phyloP scores from a whole-genome alignment of 1,140 invertebrate genomes.

The Macrosteles quadrilineatus region DNA sequence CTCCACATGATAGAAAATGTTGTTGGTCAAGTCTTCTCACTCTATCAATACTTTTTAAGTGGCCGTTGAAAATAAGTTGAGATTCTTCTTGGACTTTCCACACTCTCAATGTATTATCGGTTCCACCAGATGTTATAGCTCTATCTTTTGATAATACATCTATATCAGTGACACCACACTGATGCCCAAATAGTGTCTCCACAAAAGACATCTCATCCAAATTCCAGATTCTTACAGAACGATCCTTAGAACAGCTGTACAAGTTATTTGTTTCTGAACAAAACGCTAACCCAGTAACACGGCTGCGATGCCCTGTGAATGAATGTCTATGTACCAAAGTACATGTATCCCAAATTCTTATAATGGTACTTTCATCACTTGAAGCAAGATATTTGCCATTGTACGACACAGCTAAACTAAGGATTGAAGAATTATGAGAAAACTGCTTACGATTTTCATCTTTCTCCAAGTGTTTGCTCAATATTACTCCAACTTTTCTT shows the following conservation, averaged over 20 bases:
- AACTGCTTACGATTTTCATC: slow-evolving; percentile 34
- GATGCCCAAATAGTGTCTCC: slow-evolving; percentile 94
- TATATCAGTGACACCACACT: slow-evolving; percentile 83
- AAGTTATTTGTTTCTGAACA: slow-evolving; percentile 85
- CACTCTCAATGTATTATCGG: slow-evolving; percentile 81
- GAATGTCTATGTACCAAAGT: slow-evolving; percentile 77
- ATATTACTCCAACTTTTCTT: slow-evolving; percentile 49
- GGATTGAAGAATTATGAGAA: slow-evolving; percentile 61
- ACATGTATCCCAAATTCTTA: slow-evolving; percentile 83
- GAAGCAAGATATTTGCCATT: slow-evolving; percentile 85
- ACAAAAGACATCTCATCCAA: slow-evolving; percentile 95
- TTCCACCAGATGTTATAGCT: slow-evolving; percentile 85
- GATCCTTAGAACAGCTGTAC: slow-evolving; percentile 73
- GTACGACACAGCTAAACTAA: slow-evolving; percentile 75
- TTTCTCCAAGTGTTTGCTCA: slow-evolving; percentile 45
- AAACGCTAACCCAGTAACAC: slow-evolving; percentile 80
- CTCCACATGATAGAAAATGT: slow-evolving; percentile 86
- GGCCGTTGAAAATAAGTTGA: slow-evolving; percentile 89
- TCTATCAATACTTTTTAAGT: slow-evolving; percentile 78
- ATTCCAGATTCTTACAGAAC: slow-evolving; percentile 90
- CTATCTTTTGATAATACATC: slow-evolving; percentile 83
- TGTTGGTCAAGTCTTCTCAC: slow-evolving; percentile 90
- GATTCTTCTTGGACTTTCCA: slow-evolving; percentile 98
- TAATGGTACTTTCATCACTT: slow-evolving; percentile 70
- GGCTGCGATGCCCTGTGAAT: slow-evolving; percentile 76